A percentile compares a stretch with the other conserved stretches of the same genome.
phyloP scores from a whole-genome alignment of 2,888 invertebrate species.

The Erynnis tages region DNA sequence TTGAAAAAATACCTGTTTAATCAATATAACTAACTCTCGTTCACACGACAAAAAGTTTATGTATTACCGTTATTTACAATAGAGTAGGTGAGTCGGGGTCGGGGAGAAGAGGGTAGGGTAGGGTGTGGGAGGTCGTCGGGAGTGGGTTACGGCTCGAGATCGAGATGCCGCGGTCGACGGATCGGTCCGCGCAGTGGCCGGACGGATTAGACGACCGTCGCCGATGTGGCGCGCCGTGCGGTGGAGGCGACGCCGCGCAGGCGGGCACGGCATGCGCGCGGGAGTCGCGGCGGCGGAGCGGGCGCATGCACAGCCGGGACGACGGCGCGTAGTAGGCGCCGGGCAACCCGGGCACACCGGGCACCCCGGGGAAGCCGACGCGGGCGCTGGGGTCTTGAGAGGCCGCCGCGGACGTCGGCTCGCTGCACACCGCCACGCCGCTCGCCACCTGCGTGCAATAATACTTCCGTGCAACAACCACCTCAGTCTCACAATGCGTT shows the following conservation, averaged over 20 bases:
- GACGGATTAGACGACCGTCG: conserved; percentile 52
- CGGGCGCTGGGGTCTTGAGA: conserved; percentile 36
- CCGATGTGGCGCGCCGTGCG: conserved; percentile 48
- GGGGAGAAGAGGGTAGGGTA: conserved; percentile 38
- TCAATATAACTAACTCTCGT: conserved; percentile 77
- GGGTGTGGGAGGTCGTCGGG: conserved; percentile 40
- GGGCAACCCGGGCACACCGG: no score
- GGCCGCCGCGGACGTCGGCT: conserved; percentile 41
- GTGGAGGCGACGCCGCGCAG: conserved; percentile 38
- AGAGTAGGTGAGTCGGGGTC: conserved; percentile 52
- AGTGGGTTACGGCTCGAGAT: conserved; percentile 41
- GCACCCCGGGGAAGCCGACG: conserved; percentile 39
- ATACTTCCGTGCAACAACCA: background rate
- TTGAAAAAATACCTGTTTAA: conserved; percentile 81
- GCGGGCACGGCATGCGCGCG: conserved; percentile 40
- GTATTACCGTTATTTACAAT: conserved; percentile 78
- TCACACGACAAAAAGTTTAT: conserved; percentile 77
- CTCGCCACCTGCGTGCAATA: conserved; percentile 68
- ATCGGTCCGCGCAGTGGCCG: conserved; percentile 54
- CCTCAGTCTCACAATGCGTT: background rate
- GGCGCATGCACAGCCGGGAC: conserved; percentile 27
- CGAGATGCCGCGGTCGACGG: conserved; percentile 66
- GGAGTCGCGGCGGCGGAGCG: conserved; percentile 30
- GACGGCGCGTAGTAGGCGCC: conserved; percentile 33
- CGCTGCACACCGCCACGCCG: conserved; percentile 73